Conservation (phyloP, 2,113 vertebrate genomes). For the Mungos mungo region DNA sequence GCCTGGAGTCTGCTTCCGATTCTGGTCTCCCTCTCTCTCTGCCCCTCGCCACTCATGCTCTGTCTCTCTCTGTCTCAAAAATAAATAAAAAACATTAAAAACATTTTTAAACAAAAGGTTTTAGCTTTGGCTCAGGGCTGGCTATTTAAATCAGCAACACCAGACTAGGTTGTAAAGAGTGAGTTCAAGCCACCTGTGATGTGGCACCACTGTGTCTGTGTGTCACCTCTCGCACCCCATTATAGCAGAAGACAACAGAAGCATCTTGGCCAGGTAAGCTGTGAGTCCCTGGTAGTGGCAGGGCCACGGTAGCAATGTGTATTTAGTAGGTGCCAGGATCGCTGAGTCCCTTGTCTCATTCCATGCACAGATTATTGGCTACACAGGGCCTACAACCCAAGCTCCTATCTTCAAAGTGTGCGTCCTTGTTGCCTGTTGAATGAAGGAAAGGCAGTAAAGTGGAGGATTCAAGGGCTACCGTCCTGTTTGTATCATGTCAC, state of each 20-base stretch:
- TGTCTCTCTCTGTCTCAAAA: too few species aligned
- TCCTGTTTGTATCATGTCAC: background rate
- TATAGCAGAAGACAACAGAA: background rate
- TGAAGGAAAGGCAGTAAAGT: background rate
- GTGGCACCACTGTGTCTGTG: background rate
- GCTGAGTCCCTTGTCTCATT: background rate
- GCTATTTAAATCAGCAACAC: background rate
- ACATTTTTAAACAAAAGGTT: background rate
- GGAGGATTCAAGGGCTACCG: background rate
- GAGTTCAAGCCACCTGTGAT: too few species aligned
- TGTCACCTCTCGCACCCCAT: background rate
- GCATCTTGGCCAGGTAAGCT: background rate
- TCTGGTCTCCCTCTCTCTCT: too few species aligned
- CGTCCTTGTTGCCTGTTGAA: background rate
- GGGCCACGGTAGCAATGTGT: background rate
- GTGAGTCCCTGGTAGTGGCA: too few species aligned
- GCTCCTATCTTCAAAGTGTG: background rate
- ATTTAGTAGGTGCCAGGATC: background rate
- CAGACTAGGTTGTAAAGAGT: background rate
- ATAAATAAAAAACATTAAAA: too few species aligned
- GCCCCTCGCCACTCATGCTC: too few species aligned
- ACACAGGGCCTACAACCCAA: background rate
- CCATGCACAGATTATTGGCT: background rate
- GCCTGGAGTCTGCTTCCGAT: too few species aligned
- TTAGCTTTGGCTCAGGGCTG: background rate